Base-by-base conservation (phyloP, 2,797 vertebrate species). In the Gastrophryne carolinensis region DNA sequence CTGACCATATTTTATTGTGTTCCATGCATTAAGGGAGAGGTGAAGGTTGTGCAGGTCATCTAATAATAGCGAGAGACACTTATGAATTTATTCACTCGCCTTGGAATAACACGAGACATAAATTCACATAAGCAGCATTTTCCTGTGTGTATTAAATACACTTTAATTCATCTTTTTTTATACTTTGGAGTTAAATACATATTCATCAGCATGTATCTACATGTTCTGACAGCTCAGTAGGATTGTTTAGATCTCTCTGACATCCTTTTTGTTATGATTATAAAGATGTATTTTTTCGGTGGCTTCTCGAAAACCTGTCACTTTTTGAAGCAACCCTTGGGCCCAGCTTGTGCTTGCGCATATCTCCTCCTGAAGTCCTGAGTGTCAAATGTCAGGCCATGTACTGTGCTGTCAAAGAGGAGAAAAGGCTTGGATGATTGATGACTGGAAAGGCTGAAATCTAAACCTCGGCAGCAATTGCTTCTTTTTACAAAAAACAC, bases 361-460 rank as follows among this genome's bases (percentile, higher is more conserved):
- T 60, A 87, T 89, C 88, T 95, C 92, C 92, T 87, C 75, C 75
- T 66, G 88, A 82, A 95, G 96, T 98, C 93, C 87, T 86, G 90
- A 91, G 96, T 97, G 96, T 98, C 98, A 99, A 97, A 98, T 98
- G 97, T 98, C 96, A 96, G 92, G 94, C 95, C 95, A 97, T 96
- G 96, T 96, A 97, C 95, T 92, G 89, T 96, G 95, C 96, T 99
- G 97, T 99, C 97, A 98, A 90, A 94, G 92, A 94, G 92, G 93
- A 98, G 96, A 99, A 98, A 97, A 93, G 94, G 91, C 92, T 83
- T 73, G 93, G 91, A 98, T 98, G 97, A 99, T 99, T 97, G 97
- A 99, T 99, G 97, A 98, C 94, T 94, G 90, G 90, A 93, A 95
- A 93, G 94, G 90, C 92, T 95, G 95, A 98, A 99, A 98, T 93